A percentile compares a stretch with the other conserved stretches of the same genome.
phyloP scores from a whole-genome alignment of 2,113 vertebrate genomes.

The Cebus imitator region DNA sequence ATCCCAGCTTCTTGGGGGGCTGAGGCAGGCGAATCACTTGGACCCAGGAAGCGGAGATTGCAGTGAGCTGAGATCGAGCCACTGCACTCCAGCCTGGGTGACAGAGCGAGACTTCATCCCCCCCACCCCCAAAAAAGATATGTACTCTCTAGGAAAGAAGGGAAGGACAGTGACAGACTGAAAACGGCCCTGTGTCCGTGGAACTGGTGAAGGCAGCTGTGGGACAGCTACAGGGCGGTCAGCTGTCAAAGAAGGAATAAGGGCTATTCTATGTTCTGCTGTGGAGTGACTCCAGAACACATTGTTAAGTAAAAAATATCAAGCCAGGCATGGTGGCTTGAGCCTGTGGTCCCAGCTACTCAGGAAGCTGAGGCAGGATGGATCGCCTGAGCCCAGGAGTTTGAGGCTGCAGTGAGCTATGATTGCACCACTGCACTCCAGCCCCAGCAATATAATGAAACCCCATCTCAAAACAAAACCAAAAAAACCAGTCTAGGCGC shows the following conservation, averaged over 20 bases:
- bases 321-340: neutral
- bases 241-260: neutral
- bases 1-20: too few relatives aligned
- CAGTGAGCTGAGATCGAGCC: too few relatives aligned
- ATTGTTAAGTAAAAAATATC: accelerated
- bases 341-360: neutral
- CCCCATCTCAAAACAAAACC: neutral
- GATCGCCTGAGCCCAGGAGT: neutral
- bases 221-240: neutral
- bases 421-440: neutral
- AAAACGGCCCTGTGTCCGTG: accelerated
- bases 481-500: neutral
- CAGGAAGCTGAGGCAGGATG: neutral
- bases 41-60: too few relatives aligned
- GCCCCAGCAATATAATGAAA: neutral
- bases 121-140: too few relatives aligned
- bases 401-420: neutral
- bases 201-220: neutral
- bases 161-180: too few relatives aligned
- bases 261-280: accelerated
- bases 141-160: too few relatives aligned
- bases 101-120: too few relatives aligned
- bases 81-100: too few relatives aligned
- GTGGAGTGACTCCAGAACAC: too few relatives aligned
- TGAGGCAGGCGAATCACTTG: too few relatives aligned